phyloP scores from a whole-genome alignment of 2,113 vertebrate genomes.

The Chrysemys picta region DNA sequence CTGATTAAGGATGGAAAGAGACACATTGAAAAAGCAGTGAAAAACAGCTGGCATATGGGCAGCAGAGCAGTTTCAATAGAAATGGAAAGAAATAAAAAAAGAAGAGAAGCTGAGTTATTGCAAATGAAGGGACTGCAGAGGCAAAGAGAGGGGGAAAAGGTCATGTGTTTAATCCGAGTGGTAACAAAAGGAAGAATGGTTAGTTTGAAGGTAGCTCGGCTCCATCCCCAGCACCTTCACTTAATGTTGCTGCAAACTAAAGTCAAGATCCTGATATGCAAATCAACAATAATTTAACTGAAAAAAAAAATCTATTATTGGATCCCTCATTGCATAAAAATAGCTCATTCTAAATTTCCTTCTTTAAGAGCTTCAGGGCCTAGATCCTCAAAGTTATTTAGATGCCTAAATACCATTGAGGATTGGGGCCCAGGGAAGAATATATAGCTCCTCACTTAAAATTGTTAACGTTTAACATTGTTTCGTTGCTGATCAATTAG shows the following conservation, averaged over 20 bases:
- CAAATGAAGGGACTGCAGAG: background rate
- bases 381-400: background rate
- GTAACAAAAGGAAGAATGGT: background rate
- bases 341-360: background rate
- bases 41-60: background rate
- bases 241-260: background rate
- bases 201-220: background rate
- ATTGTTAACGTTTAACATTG: too few relatives aligned
- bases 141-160: background rate
- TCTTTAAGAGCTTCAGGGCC: background rate
- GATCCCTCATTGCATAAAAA: background rate
- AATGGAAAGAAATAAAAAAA: background rate
- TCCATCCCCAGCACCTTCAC: accelerated
- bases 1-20: slow-evolving; percentile 3
- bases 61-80: background rate
- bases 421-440: background rate
- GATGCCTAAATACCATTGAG: background rate
- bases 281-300: accelerated
- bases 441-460: accelerated
- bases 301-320: background rate
- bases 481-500: too few relatives aligned
- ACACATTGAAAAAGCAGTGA: background rate
- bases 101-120: background rate
- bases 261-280: background rate
- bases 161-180: background rate